Evolutionary conservation across 2,797 vertebrate species (phyloP), one percentile per base, ranked within the genome.

Genomic region (Merluccius polli): DNA sequence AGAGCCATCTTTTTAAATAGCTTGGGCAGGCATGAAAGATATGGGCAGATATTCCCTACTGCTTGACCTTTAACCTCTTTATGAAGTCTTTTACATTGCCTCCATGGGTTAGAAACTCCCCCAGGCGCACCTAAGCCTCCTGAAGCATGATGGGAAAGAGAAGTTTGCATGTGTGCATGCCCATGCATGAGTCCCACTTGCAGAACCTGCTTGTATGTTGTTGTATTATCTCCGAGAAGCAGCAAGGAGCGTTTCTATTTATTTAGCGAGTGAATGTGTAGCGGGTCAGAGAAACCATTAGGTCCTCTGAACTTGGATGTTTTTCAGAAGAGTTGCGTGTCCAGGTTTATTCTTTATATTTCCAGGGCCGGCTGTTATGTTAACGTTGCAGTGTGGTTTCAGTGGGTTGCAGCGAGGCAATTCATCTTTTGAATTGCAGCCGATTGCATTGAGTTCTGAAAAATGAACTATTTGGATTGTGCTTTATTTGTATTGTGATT

Each of bases 351-450:
- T 87, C 86, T 84, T 86, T 90, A n/a, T 84, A 86, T 87, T 89
- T 86, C 91, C 90, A 84, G 84, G 81, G 70, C 72, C 74, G 81
- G 80, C 88, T 88, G 88, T 94, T 92, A 87, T 92, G 90, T 88
- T 80, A 79, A 86, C 88, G 87, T 93, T 90, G 90, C 86, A 79
- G 90, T 91, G 84, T 92, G 92, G 89, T 90, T 92, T 94, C 91
- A 59, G 93, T 89, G 92, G 88, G 87, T 93, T 91, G 93, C 88
- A 84, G 90, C 91, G 93, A 84, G 92, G 90, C 89, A 87, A 92
- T 87, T 90, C 80, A 86, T 88, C 52, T n/a, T 59, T 59, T 6
- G 52, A 24, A 59, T 59, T 59, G 52, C 52, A 59, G 52, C 21
- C 21, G 52, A 59, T 24, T 59, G 52, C n/a, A 59, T n/a, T n/a